These are phyloP conservation scores for Caenorhabditis sp. DNA, from an alignment of 2,888 invertebrate genomes.

Conservation along the genomic window DNA sequence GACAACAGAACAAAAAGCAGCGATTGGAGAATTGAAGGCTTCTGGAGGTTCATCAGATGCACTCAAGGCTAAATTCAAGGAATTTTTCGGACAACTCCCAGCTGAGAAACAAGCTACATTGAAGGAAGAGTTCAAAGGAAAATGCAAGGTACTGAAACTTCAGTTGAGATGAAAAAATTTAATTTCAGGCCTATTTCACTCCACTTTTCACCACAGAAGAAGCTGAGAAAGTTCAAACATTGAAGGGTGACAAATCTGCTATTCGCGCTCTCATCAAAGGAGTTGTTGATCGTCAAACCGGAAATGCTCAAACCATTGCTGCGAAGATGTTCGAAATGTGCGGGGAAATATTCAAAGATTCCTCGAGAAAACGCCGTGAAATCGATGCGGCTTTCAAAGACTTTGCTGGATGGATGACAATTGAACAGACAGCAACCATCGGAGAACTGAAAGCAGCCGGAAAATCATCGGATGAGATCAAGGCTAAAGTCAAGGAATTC, in stretches of 20 bases:
- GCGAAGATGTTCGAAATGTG: constrained; percentile 33
- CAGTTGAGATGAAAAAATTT: constrained; percentile 34
- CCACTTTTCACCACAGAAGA: constrained; percentile 39
- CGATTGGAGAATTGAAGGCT: constrained; percentile 31
- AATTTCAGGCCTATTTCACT: constrained; percentile 34
- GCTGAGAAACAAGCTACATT: constrained; percentile 27
- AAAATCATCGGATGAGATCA: constrained; percentile 16
- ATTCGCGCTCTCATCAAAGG: constrained; percentile 27
- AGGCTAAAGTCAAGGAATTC: constrained; percentile 15
- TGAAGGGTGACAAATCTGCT: constrained; percentile 24
- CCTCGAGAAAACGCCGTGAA: constrained; percentile 19
- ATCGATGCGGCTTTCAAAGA: constrained; percentile 24
- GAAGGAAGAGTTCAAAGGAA: constrained; percentile 46
- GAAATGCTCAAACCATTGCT: constrained; percentile 27
- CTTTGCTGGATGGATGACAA: constrained; percentile 34
- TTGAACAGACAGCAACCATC: constrained; percentile 33
- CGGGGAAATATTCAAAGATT: constrained; percentile 30
- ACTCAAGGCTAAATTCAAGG: constrained; percentile 53
- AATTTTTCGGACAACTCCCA: constrained; percentile 48
- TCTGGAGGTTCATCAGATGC: constrained; percentile 40
- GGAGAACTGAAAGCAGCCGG: background rate
- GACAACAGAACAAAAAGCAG: constrained; percentile 35
- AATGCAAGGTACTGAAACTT: constrained; percentile 27
- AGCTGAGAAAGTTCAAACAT: constrained; percentile 25
- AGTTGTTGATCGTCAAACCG: constrained; percentile 39